phyloP scores from a whole-genome alignment of 2,797 vertebrate genomes.

The Setipinna tenuifilis region DNA sequence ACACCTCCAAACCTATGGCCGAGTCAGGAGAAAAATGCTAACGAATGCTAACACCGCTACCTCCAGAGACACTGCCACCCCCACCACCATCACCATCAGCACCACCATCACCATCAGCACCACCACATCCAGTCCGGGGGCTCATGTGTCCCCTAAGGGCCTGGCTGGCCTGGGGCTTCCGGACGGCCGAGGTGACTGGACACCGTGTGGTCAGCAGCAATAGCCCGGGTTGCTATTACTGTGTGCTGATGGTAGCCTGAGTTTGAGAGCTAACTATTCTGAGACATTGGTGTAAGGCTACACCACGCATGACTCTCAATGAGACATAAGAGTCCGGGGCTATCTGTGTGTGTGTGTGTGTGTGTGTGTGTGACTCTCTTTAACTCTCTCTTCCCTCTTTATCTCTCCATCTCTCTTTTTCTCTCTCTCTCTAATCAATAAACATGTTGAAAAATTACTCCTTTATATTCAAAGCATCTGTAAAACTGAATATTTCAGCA shows the following conservation, averaged over 20 bases:
- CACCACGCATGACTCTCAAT: neutral
- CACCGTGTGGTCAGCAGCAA: neutral
- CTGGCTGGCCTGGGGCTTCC: neutral
- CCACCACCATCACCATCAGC: too few species aligned
- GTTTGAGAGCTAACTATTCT: neutral
- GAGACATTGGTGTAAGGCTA: neutral
- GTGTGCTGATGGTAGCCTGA: neutral
- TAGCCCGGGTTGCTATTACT: neutral
- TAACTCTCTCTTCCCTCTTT: too few species aligned
- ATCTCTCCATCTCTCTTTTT: too few species aligned
- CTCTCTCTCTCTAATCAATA: slow-evolving; percentile 11
- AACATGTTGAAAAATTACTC: neutral
- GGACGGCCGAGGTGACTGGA: neutral
- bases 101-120: neutral
- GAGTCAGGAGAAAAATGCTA: neutral
- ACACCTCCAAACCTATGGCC: neutral
- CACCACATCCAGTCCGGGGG: neutral
- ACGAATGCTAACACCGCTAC: neutral
- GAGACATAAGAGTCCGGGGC: neutral
- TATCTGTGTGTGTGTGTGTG: neutral
- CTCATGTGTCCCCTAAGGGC: neutral
- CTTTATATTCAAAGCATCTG: neutral
- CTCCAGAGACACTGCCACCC: neutral
- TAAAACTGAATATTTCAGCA: neutral
- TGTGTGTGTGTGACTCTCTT: too few species aligned